Evolutionary conservation across 2,113 vertebrate genomes (phyloP).

Genomic region (Neolamprologus variostigma): DNA sequence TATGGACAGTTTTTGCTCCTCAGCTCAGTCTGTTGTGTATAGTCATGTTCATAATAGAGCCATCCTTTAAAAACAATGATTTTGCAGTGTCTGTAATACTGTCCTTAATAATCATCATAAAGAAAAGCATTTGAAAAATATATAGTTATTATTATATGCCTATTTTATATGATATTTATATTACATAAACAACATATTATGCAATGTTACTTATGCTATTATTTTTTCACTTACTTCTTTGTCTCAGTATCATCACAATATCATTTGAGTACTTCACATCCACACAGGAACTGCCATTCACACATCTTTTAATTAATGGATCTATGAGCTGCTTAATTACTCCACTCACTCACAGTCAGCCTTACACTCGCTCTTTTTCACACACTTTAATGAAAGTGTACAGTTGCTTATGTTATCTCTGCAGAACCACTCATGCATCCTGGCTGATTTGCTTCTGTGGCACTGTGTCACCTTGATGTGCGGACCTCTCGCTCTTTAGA

Average conservation of each 20-base stretch:
- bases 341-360: not conserved
- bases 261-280: not conserved
- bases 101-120: not conserved
- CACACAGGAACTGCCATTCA: not conserved
- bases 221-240: not conserved
- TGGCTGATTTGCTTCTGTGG: not conserved
- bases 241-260: not conserved
- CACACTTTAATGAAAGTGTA: not conserved
- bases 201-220: not conserved
- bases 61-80: not conserved
- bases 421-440: not conserved
- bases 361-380: not conserved
- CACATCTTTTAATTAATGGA: not conserved
- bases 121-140: not conserved
- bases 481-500: not conserved
- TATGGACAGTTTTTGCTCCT: not conserved
- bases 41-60: not conserved
- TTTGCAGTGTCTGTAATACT: not conserved
- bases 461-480: not conserved
- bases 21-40: not conserved
- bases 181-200: not conserved
- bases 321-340: not conserved
- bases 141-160: not conserved
- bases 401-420: not conserved
- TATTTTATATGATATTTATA: not conserved